A percentile compares a stretch with the other conserved stretches of the same genome.
phyloP scores from a whole-genome alignment of 2,113 vertebrate genomes.

The Zosterops lateralis region DNA sequence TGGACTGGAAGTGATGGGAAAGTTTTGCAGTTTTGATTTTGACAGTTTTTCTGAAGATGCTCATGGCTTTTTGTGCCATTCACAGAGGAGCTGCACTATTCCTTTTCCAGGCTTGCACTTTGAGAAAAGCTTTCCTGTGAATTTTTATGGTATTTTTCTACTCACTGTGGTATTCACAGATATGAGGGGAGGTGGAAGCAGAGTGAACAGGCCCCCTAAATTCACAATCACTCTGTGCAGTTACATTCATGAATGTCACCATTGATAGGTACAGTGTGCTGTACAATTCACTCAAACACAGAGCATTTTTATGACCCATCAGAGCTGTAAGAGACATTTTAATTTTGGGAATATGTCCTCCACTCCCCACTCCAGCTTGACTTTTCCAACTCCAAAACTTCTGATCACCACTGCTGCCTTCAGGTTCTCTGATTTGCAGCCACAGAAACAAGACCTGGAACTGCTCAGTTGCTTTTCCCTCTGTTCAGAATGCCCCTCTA shows the following conservation, averaged over 20 bases:
- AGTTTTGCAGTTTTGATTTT: background rate
- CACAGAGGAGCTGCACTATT: background rate
- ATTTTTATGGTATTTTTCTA: slow-evolving; percentile 20
- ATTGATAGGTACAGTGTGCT: background rate
- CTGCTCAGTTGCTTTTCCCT: background rate
- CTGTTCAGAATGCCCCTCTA: background rate
- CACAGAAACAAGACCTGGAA: background rate
- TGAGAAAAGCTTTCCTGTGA: background rate
- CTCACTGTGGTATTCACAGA: slow-evolving; percentile 12
- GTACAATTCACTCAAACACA: background rate
- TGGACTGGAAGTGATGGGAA: background rate
- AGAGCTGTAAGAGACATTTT: background rate
- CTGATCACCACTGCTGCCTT: background rate
- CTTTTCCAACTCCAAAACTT: background rate
- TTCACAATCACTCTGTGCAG: background rate
- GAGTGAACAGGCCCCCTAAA: background rate
- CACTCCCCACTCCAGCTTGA: background rate
- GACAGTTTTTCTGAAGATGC: background rate
- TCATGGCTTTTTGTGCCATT: background rate
- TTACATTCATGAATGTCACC: background rate
- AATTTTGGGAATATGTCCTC: background rate
- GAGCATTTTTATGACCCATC: slow-evolving; percentile 13
- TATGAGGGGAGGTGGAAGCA: background rate
- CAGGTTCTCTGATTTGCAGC: background rate
- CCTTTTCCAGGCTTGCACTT: background rate